Conservation (phyloP, 2,113 vertebrate genomes). For the Hyaena hyaena region DNA sequence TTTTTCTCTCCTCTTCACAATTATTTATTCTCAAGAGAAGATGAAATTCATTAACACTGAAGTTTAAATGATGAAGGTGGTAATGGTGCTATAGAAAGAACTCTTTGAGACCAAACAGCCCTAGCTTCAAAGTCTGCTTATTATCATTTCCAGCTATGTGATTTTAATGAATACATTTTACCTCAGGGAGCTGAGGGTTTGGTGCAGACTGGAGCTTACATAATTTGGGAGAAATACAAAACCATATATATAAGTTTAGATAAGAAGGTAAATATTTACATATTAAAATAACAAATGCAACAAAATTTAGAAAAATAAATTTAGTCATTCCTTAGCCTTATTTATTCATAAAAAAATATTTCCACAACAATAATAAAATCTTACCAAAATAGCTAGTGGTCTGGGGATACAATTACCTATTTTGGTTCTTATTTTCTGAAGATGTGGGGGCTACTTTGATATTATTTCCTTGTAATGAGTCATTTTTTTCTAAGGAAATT, state of each 20-base stretch:
- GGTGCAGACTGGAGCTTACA: not conserved
- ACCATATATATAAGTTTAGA: not conserved
- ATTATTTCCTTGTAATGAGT: not conserved
- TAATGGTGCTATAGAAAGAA: not conserved
- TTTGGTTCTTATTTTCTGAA: constrained; percentile 8
- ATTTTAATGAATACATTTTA: constrained; percentile 55
- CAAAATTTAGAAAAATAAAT: not conserved
- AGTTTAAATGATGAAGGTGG: constrained; percentile 29
- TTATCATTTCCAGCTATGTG: constrained; percentile 31
- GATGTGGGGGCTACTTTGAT: not conserved
- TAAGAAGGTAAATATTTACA: not conserved
- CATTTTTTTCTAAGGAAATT: not conserved
- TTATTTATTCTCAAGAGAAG: constrained; percentile 43
- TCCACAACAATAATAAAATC: not conserved
- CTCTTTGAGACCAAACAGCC: not conserved
- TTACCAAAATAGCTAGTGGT: not conserved
- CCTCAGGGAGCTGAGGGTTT: not conserved
- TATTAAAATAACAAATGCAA: not conserved
- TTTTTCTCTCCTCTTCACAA: not conserved
- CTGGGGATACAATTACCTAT: not conserved
- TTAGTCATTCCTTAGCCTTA: not conserved
- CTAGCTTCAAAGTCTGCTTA: not conserved
- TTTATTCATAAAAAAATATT: not conserved
- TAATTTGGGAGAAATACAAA: not conserved
- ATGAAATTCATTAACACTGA: constrained; percentile 31